These are phyloP conservation scores for Pollimyrus isidori DNA, from an alignment of 2,113 vertebrate genomes.

Conservation along the genomic window DNA sequence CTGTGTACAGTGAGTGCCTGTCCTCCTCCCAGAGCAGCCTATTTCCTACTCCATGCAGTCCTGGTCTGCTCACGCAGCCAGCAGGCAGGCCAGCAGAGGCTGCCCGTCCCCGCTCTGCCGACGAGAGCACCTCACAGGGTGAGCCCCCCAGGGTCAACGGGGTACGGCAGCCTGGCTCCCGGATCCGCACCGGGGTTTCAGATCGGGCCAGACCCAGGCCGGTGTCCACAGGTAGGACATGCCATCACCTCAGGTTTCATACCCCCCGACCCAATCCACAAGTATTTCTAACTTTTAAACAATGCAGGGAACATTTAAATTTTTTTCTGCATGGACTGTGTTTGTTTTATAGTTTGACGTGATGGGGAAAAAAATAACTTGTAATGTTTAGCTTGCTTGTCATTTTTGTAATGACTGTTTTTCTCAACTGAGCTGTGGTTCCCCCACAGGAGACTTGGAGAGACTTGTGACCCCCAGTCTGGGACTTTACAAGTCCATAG, in stretches of 20 bases:
- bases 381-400: background rate
- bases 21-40: slow-evolving; percentile 68
- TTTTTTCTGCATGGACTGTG: background rate
- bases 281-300: background rate
- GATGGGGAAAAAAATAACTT: background rate
- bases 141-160: slow-evolving; percentile 52
- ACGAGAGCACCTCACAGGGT: slow-evolving; percentile 65
- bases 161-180: slow-evolving; percentile 53
- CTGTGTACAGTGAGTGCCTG: slow-evolving; percentile 80
- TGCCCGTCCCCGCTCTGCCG: slow-evolving; percentile 73
- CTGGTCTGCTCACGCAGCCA: slow-evolving; percentile 29
- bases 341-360: background rate
- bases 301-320: background rate
- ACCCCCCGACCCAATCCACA: background rate
- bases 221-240: slow-evolving; percentile 81
- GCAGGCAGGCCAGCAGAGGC: slow-evolving; percentile 42
- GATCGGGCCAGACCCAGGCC: slow-evolving; percentile 67
- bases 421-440: background rate
- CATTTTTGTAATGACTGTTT: background rate
- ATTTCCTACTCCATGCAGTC: slow-evolving; percentile 43
- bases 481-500: slow-evolving; percentile 50
- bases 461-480: slow-evolving; percentile 46
- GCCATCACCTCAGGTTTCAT: background rate
- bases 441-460: slow-evolving; percentile 77
- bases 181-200: slow-evolving; percentile 44